phyloP scores from a whole-genome alignment of 1,140 invertebrate genomes.

The Onthophagus taurus region DNA sequence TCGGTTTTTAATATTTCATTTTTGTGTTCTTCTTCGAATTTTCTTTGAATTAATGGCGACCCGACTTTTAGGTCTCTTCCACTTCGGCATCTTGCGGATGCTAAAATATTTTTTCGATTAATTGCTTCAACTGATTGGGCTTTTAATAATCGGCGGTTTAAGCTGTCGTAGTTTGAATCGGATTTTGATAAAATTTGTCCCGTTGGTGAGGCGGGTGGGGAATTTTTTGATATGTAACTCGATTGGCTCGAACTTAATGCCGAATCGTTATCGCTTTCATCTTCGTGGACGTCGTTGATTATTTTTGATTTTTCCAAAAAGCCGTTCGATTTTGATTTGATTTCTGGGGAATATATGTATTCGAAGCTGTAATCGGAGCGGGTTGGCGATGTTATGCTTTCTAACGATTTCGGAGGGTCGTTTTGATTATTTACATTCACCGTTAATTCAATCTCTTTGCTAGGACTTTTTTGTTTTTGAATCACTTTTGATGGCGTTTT shows the following conservation, averaged over 20 bases:
- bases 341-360: conserved; percentile 36
- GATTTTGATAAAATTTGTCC: conserved; percentile 32
- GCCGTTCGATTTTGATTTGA: conserved; percentile 8
- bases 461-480: too few relatives aligned
- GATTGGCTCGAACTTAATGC: conserved; percentile 69
- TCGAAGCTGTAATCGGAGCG: conserved; percentile 45
- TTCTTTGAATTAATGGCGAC: conserved; percentile 57
- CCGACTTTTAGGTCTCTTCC: conserved; percentile 58
- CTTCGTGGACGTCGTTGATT: conserved; percentile 30
- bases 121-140: conserved; percentile 68
- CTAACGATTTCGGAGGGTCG: conserved; percentile 46
- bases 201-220: conserved; percentile 48
- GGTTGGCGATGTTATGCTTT: conserved; percentile 50
- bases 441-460: too few relatives aligned
- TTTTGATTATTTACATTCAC: too few relatives aligned
- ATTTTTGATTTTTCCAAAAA: background rate
- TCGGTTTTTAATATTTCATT: conserved; percentile 19
- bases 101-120: conserved; percentile 76
- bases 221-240: conserved; percentile 61
- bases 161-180: conserved; percentile 38
- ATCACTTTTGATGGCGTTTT: too few relatives aligned
- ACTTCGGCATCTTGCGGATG: conserved; percentile 75
- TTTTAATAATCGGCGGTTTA: conserved; percentile 57
- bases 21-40: conserved; percentile 45
- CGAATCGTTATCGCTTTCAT: conserved; percentile 79